Base-by-base conservation (phyloP, 2,888 invertebrate genomes). In the Corbicula japonica region DNA sequence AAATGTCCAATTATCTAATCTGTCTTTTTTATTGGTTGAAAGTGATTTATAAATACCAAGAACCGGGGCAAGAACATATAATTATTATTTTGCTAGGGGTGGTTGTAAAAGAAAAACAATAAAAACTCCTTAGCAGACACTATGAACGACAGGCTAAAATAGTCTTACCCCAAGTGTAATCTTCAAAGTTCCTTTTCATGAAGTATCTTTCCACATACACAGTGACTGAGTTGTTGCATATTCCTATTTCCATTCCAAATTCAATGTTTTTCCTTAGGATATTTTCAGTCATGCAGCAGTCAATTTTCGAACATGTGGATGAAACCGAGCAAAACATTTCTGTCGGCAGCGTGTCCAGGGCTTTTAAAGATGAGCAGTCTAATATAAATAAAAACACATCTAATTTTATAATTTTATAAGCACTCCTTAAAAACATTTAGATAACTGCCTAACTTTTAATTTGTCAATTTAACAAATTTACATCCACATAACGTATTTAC, bases 251-350 rank as follows among this genome's bases (percentile, higher is more conserved):
- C 1, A 63, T 63, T 32, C 50, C 50, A 2, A 63, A 50, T 34
- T 63, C 63, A 32, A 63, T 21, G 68, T 52, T 41, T 56, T 52
- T 46, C 50, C 62, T n/a, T 46, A 44, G 12, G 32, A 48, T 34
- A 21, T 69, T 34, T 12, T 63, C 58, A 23, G 38, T 41, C 26
- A 63, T 34, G 71, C 87, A 87, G 44, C 86, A 87, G 38, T 85
- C 75, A 10, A 87, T 60, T 4, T 70, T 56, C 4, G 85, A 82
- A 68, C 87, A 87, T n/a, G 75, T 61, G 21, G 58, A 62, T 6
- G 66, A 56, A 8, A 86, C 23, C 34, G 65, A 75, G 35, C 87
- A 86, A 3, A 56, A 50, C 18, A 73, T 28, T 4, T 73, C 61
- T 1, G 56, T 30, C 0, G 85, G 80, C 21, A 63, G 34, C 10